Conservation (phyloP, 2,113 vertebrate genomes). For the Rhabdomys dilectus region DNA sequence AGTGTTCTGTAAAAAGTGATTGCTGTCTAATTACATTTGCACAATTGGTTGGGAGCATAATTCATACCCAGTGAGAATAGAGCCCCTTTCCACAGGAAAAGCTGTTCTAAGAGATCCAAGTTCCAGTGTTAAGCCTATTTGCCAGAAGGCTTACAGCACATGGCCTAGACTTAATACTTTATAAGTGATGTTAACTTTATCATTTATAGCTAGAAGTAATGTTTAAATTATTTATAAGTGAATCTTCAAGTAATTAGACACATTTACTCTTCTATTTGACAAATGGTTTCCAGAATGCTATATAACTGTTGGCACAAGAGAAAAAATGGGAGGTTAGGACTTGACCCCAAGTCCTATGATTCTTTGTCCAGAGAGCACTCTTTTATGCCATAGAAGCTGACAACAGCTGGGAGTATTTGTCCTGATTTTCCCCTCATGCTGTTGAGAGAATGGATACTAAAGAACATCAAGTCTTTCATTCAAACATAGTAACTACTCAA, state of each 20-base stretch:
- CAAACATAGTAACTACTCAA: constrained; percentile 9
- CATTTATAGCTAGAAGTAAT: background rate
- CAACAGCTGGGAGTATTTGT: background rate
- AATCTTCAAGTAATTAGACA: background rate
- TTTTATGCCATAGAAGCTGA: background rate
- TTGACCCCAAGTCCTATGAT: background rate
- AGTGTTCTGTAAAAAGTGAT: background rate
- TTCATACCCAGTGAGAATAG: background rate
- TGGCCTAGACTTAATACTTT: background rate
- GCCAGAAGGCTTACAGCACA: background rate
- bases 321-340: background rate
- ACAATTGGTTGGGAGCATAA: background rate
- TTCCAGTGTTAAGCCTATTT: background rate
- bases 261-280: background rate
- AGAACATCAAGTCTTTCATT: constrained; percentile 38
- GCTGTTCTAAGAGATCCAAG: background rate
- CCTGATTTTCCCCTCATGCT: background rate
- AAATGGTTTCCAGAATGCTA: background rate
- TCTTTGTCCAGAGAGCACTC: background rate
- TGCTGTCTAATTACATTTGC: background rate
- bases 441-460: constrained; percentile 36
- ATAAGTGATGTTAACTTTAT: background rate
- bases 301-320: background rate
- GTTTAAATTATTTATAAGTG: background rate
- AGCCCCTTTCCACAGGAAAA: background rate